A percentile compares a stretch with the other conserved stretches of the same genome.
Evolutionary conservation across 2,888 invertebrate genomes (phyloP).

Genomic region (Metellina segmentata): DNA sequence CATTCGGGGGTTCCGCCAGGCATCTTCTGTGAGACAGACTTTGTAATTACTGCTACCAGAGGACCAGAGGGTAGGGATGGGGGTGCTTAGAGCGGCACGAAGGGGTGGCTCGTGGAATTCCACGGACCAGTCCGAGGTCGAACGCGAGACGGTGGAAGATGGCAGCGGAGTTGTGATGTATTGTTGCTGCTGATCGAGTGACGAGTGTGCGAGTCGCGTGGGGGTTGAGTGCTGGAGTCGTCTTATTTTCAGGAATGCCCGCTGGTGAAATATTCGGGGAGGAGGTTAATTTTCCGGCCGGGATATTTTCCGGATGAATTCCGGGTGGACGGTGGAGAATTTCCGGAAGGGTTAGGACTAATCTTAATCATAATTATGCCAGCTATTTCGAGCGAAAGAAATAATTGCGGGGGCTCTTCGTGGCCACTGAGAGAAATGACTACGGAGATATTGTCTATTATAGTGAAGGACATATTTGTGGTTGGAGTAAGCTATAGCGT

Average conservation of each 20-base stretch:
- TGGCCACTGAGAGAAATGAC: background rate
- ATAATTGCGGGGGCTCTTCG: background rate
- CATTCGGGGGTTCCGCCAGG: slow-evolving; percentile 22
- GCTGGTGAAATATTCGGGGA: background rate
- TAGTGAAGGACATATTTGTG: too few relatives aligned
- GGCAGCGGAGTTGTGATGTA: slow-evolving; percentile 41
- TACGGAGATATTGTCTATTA: background rate
- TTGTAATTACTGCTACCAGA: slow-evolving; percentile 54
- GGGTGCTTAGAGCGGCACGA: background rate
- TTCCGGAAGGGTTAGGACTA: slow-evolving; percentile 15
- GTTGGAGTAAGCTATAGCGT: too few relatives aligned
- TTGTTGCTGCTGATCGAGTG: slow-evolving; percentile 39
- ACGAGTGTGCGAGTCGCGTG: background rate
- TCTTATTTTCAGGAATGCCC: slow-evolving; percentile 49
- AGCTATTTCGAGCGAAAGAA: background rate
- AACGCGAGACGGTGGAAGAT: slow-evolving; percentile 40
- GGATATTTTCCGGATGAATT: slow-evolving; percentile 35
- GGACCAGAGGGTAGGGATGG: background rate
- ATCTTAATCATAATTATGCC: background rate
- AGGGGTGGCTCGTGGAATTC: slow-evolving; percentile 30
- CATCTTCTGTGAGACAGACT: slow-evolving; percentile 19
- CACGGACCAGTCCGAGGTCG: slow-evolving; percentile 36
- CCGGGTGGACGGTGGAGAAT: background rate
- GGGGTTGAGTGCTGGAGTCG: background rate
- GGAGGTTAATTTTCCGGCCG: slow-evolving; percentile 48